These are phyloP conservation scores for Proisotoma minuta DNA, from an alignment of 2,888 invertebrate species.

Conservation along the genomic window DNA sequence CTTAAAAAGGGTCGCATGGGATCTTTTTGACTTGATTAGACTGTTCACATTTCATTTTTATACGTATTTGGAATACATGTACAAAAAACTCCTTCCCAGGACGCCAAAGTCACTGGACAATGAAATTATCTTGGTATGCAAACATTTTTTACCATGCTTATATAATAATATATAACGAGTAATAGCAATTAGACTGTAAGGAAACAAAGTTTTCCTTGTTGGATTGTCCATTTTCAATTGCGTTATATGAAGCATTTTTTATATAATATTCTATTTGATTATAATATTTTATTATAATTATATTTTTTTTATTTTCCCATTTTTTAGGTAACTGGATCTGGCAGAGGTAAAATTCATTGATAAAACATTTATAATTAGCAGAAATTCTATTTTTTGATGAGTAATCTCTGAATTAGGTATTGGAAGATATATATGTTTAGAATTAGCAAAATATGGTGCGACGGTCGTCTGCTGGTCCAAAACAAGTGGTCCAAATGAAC, in stretches of 20 bases:
- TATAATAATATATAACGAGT: neutral
- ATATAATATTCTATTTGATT: too few relatives aligned
- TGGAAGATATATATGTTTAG: conserved; percentile 61
- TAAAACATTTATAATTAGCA: neutral
- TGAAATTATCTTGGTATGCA: conserved; percentile 39
- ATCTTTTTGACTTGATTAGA: conserved; percentile 34
- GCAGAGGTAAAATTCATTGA: conserved; percentile 53
- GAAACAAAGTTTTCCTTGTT: neutral
- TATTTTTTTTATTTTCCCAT: conserved; percentile 1
- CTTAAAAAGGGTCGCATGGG: conserved; percentile 2
- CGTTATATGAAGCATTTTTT: neutral
- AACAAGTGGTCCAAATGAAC: conserved; percentile 56
- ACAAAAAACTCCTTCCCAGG: conserved; percentile 22
- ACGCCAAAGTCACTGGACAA: conserved; percentile 37
- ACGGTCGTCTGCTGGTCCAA: conserved; percentile 65
- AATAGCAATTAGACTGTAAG: neutral
- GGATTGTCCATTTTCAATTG: neutral
- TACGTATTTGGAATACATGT: conserved; percentile 33
- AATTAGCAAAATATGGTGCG: conserved; percentile 59
- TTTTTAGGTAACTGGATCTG: conserved; percentile 64
- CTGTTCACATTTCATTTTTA: conserved; percentile 36
- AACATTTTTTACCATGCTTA: neutral
- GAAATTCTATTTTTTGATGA: neutral
- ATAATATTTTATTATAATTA: neutral
- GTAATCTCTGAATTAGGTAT: too few relatives aligned